phyloP scores from a whole-genome alignment of 2,113 vertebrate genomes.

The Carettochelys insculpta region DNA sequence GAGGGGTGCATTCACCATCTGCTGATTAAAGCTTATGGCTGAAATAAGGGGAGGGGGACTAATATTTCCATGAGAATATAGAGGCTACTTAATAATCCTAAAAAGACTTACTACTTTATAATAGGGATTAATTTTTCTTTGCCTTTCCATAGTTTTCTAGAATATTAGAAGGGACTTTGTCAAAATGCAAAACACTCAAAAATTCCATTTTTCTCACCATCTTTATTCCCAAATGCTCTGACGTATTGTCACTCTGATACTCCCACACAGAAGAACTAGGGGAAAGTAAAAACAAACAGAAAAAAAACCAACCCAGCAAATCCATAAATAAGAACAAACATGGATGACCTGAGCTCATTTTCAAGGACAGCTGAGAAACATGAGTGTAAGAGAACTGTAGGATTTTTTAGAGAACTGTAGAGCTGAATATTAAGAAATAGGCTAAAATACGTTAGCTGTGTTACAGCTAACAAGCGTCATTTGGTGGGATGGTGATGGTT shows the following conservation, averaged over 20 bases:
- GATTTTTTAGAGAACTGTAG: not conserved
- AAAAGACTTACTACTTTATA: not conserved
- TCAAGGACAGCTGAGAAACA: not conserved
- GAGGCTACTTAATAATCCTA: not conserved
- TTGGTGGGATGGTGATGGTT: not conserved
- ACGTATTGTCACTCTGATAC: not conserved
- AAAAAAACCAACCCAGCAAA: not conserved
- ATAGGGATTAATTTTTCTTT: not conserved
- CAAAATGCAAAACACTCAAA: not conserved
- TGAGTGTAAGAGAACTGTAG: not conserved
- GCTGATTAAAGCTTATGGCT: not conserved
- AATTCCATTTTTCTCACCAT: not conserved
- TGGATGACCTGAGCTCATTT: not conserved
- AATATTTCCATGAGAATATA: not conserved
- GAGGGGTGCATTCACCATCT: not conserved
- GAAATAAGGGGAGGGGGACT: not conserved
- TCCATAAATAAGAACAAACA: not conserved
- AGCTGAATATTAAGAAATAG: constrained; percentile 9
- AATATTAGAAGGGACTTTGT: not conserved
- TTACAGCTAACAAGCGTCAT: not conserved
- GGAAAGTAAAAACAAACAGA: not conserved
- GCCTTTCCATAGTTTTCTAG: constrained; percentile 25
- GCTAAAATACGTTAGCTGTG: not conserved
- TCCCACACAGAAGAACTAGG: not conserved
- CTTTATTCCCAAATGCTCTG: not conserved